These are phyloP conservation scores for Cantharis flavilabris DNA, from an alignment of 2,888 invertebrate genomes.

Conservation along the genomic window DNA sequence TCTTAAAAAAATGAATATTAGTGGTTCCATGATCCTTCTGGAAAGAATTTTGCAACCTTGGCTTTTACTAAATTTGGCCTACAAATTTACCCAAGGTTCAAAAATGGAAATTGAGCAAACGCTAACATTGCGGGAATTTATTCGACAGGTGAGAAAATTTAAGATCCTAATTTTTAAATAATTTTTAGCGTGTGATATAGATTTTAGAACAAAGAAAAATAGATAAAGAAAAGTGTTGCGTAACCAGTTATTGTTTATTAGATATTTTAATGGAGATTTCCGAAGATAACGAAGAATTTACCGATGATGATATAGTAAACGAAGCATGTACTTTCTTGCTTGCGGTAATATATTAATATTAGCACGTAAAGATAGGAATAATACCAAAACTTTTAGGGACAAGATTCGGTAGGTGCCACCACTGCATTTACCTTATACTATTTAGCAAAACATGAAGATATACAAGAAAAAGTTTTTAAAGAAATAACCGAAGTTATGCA, in stretches of 20 bases:
- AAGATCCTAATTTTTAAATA: neutral
- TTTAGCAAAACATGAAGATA: constrained; percentile 59
- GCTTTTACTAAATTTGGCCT: constrained; percentile 61
- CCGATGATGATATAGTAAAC: constrained; percentile 62
- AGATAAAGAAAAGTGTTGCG: constrained; percentile 15
- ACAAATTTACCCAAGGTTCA: constrained; percentile 59
- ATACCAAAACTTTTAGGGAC: constrained; percentile 54
- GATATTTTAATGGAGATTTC: constrained; percentile 62
- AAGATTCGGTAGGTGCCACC: constrained; percentile 65
- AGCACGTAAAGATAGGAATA: neutral
- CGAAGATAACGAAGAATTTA: constrained; percentile 57
- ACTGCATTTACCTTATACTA: constrained; percentile 62
- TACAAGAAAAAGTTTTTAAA: constrained; percentile 57
- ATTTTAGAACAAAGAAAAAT: constrained; percentile 19
- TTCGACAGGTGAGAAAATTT: constrained; percentile 48
- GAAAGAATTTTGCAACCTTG: constrained; percentile 61
- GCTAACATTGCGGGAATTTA: constrained; percentile 55
- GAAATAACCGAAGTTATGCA: constrained; percentile 59
- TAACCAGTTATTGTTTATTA: constrained; percentile 46
- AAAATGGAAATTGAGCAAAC: constrained; percentile 60
- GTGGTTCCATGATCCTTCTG: constrained; percentile 60
- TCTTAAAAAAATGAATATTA: constrained; percentile 32
- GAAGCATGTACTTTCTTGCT: constrained; percentile 68
- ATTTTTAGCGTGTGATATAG: constrained; percentile 11
- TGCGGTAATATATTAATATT: constrained; percentile 51